Evolutionary conservation across 1,140 invertebrate species (phyloP).

Genomic region (Anthonomus grandis): DNA sequence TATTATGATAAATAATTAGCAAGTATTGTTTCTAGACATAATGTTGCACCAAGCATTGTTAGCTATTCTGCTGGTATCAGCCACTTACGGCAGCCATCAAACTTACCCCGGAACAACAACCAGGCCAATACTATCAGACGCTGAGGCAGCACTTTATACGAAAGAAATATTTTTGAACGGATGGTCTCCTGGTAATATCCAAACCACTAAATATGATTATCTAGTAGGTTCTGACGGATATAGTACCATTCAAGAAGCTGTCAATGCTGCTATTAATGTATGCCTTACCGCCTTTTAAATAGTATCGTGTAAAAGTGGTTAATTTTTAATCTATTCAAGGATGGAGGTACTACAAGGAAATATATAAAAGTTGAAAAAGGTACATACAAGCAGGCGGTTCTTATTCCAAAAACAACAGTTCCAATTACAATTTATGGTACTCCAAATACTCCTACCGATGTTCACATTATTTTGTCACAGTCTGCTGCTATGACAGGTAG

Average conservation of each 20-base stretch:
- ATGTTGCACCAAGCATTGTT: no score
- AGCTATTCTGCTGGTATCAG: no score
- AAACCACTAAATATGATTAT: slow-evolving; percentile 5
- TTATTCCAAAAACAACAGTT: slow-evolving; percentile 8
- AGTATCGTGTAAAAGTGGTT: no score
- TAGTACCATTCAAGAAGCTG: slow-evolving; percentile 17
- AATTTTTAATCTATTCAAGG: no score
- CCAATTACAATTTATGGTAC: slow-evolving; percentile 16
- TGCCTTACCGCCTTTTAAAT: no score
- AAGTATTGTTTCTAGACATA: no score
- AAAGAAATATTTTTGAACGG: slow-evolving; percentile 7
- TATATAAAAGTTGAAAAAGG: slow-evolving; percentile 13
- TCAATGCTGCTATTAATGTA: slow-evolving; percentile 20
- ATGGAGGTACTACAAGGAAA: slow-evolving; percentile 13
- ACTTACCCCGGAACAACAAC: slow-evolving; percentile 10
- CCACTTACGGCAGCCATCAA: neutral
- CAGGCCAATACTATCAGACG: slow-evolving; percentile 2
- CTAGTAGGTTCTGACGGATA: slow-evolving; percentile 8
- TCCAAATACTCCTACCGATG: slow-evolving; percentile 8
- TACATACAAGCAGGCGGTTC: slow-evolving; percentile 12
- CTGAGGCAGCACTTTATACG: neutral
- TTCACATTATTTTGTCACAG: slow-evolving; percentile 1
- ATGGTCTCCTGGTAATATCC: slow-evolving; percentile 7
- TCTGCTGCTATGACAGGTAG: neutral
- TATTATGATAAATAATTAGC: no score